Conservation (phyloP, 2,888 invertebrate species). For the Coleophora flavipennella region DNA sequence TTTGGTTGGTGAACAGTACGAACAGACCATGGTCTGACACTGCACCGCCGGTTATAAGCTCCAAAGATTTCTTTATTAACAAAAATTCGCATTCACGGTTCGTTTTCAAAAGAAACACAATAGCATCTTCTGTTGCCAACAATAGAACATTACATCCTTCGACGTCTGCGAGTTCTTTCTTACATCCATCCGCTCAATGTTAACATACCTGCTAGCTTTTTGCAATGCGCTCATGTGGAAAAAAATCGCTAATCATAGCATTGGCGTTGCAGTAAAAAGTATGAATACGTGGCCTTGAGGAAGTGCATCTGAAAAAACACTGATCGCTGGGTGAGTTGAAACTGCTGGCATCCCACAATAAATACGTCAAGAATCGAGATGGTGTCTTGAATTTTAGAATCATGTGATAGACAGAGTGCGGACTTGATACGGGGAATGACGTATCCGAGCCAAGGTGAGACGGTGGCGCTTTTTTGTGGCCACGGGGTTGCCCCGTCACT, state of each 20-base stretch:
- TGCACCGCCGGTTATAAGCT: background rate
- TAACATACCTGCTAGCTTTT: conserved; percentile 13
- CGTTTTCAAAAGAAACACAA: conserved; percentile 12
- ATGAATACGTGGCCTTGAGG: conserved; percentile 21
- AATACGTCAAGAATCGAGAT: conserved; percentile 20
- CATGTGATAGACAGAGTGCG: conserved; percentile 4
- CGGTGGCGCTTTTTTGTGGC: background rate
- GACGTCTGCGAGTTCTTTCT: conserved; percentile 9
- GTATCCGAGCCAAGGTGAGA: background rate
- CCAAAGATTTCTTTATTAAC: conserved; percentile 12
- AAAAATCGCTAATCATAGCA: conserved; percentile 19
- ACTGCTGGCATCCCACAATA: conserved; percentile 23
- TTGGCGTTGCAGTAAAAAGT: conserved; percentile 16
- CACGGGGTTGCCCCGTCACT: background rate
- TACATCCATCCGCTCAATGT: conserved; percentile 7
- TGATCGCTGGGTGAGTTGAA: conserved; percentile 14
- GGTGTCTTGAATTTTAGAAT: no score
- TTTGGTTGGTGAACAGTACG: no score
- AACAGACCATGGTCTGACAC: no score
- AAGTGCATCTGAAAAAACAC: conserved; percentile 13
- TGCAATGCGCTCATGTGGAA: conserved; percentile 22
- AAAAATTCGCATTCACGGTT: conserved; percentile 10
- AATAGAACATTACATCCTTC: conserved; percentile 15
- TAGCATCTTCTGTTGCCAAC: conserved; percentile 9
- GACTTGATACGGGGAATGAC: background rate